Conservation (phyloP, 1,140 invertebrate genomes). For the Argopecten irradians region DNA sequence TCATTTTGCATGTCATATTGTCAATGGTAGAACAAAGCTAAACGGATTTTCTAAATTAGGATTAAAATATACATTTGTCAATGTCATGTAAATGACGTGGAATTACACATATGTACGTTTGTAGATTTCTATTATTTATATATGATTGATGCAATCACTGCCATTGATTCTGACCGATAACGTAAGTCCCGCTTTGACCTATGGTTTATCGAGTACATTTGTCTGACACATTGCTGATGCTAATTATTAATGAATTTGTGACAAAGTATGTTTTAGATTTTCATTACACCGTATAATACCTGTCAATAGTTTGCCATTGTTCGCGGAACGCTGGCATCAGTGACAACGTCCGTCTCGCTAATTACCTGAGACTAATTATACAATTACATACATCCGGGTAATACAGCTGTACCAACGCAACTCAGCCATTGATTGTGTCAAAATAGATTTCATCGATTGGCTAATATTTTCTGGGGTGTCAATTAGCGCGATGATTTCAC, state of each 20-base stretch:
- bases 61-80: not conserved
- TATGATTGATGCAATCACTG: not conserved
- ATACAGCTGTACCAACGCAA: not conserved
- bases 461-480: not conserved
- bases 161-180: not conserved
- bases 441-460: not conserved
- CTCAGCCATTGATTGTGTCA: not conserved
- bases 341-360: not conserved
- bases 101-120: not conserved
- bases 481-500: not conserved
- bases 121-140: no score
- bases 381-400: not conserved
- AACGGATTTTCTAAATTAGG: no score
- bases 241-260: not conserved
- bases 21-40: no score
- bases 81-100: not conserved
- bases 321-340: not conserved
- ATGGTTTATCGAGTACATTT: not conserved
- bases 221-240: not conserved
- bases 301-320: not conserved
- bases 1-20: no score
- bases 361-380: not conserved
- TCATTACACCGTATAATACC: not conserved
- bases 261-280: not conserved
- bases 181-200: not conserved